Conservation (phyloP, 2,888 invertebrate genomes). For the Eucera pruinosa region DNA sequence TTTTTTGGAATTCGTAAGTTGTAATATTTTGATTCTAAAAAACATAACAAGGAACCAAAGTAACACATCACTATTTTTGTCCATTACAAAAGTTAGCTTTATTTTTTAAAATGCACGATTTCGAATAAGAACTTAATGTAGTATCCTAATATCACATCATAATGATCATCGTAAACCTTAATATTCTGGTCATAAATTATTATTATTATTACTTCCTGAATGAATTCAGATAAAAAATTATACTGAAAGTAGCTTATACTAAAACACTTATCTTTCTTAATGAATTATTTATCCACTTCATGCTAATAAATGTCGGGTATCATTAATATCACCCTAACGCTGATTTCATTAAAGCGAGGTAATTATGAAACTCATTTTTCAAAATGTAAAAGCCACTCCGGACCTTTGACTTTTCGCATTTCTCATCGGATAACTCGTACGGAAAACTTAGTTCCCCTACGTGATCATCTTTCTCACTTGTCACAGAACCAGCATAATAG, state of each 20-base stretch:
- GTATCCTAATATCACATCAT: too few relatives aligned
- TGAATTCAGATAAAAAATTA: background rate
- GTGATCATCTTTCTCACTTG: slow-evolving; percentile 39
- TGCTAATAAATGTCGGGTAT: too few relatives aligned
- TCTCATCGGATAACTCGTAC: slow-evolving; percentile 17
- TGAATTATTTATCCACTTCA: background rate
- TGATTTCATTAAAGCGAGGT: background rate
- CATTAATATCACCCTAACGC: too few relatives aligned
- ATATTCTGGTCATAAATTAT: background rate
- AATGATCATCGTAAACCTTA: too few relatives aligned
- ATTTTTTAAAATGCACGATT: too few relatives aligned
- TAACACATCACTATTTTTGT: too few relatives aligned
- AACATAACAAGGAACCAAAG: too few relatives aligned
- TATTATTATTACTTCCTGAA: background rate
- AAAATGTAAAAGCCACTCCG: background rate
- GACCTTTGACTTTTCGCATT: slow-evolving; percentile 6
- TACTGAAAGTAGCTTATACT: background rate
- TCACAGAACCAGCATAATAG: slow-evolving; percentile 43
- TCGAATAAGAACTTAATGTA: too few relatives aligned
- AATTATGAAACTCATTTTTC: slow-evolving; percentile 26
- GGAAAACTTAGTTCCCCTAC: slow-evolving; percentile 19
- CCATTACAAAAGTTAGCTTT: too few relatives aligned
- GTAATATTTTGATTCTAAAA: too few relatives aligned
- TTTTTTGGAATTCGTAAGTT: too few relatives aligned
- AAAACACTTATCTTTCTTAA: background rate